These are phyloP conservation scores for Lepus timidus DNA, from an alignment of 2,113 vertebrate genomes.

Conservation along the genomic window DNA sequence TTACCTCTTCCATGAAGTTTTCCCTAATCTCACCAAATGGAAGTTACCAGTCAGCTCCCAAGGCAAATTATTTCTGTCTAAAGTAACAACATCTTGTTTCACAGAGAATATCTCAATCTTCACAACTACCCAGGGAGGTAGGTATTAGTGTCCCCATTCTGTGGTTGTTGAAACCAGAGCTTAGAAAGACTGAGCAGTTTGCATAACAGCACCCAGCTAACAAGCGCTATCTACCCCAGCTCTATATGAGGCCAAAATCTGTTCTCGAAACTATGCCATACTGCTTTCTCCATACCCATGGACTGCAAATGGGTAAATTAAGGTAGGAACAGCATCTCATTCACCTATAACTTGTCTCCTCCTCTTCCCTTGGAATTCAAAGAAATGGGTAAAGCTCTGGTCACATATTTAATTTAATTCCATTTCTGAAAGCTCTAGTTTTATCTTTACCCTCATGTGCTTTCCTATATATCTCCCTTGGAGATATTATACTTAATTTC, in stretches of 20 bases:
- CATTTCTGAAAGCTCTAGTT: slow-evolving; percentile 52
- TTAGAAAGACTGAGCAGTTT: too few relatives aligned
- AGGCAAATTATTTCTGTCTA: not conserved
- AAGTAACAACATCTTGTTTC: slow-evolving; percentile 49
- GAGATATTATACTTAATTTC: slow-evolving; percentile 1
- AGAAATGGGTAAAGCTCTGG: not conserved
- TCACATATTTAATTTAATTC: not conserved
- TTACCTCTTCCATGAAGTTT: slow-evolving; percentile 37
- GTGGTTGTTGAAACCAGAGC: not conserved
- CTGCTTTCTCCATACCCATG: not conserved
- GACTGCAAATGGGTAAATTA: not conserved
- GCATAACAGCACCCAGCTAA: not conserved
- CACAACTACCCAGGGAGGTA: not conserved
- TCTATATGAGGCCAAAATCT: not conserved
- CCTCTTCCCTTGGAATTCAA: slow-evolving; percentile 27
- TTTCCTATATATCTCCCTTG: not conserved
- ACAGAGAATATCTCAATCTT: not conserved
- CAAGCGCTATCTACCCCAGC: not conserved
- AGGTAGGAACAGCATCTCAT: not conserved
- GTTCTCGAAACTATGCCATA: not conserved
- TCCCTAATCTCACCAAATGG: slow-evolving; percentile 10
- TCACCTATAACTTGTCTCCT: not conserved
- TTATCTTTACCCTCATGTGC: not conserved
- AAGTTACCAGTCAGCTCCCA: not conserved
- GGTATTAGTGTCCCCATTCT: not conserved